A percentile compares a stretch with the other conserved stretches of the same genome.
phyloP scores from a whole-genome alignment of 2,113 vertebrate genomes.

The Gyps fulvus region DNA sequence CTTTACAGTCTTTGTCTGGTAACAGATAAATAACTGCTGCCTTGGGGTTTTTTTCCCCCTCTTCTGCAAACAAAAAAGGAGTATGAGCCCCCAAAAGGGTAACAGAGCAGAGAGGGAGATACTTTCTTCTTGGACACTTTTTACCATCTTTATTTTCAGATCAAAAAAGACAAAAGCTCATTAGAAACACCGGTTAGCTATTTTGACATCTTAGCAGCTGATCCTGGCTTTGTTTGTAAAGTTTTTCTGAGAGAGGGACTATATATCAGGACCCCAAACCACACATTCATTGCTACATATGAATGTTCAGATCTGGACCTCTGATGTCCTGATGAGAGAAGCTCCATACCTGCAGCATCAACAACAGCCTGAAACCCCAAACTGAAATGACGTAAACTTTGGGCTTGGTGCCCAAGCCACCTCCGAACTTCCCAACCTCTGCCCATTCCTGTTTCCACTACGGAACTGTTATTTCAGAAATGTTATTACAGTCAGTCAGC shows the following conservation, averaged over 20 bases:
- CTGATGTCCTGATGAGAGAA: background rate
- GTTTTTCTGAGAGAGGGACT: background rate
- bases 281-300: accelerated
- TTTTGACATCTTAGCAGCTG: background rate
- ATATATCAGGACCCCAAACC: background rate
- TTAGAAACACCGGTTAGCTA: background rate
- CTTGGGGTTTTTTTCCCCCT: background rate
- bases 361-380: background rate
- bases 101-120: background rate
- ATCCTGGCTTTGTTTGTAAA: background rate
- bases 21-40: constrained; percentile 80
- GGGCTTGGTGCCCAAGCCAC: background rate
- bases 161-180: background rate
- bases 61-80: constrained; percentile 65
- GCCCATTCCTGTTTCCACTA: background rate
- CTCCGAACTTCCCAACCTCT: background rate
- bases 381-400: background rate
- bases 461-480: background rate
- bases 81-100: constrained; percentile 8
- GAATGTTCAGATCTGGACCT: background rate
- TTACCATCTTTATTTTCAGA: background rate
- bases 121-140: background rate
- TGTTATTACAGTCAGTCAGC: background rate
- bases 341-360: background rate
- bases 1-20: constrained; percentile 83